Evolutionary conservation across 2,797 vertebrate genomes (phyloP).

Genomic region (Alcedo atthis): DNA sequence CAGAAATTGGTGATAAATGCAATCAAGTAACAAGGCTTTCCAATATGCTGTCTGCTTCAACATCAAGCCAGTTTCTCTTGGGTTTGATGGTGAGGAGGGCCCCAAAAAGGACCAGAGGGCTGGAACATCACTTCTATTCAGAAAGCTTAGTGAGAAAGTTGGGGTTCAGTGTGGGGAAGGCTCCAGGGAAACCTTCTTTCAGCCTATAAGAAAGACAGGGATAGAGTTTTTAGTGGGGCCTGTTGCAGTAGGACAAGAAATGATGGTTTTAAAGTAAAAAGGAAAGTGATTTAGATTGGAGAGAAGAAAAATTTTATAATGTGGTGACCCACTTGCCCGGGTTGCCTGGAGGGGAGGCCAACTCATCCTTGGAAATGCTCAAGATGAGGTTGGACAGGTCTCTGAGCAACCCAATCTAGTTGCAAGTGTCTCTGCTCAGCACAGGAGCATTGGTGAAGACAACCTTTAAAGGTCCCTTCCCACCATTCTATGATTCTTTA

Average conservation of each 20-base stretch:
- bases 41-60: neutral
- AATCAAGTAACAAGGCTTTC: neutral
- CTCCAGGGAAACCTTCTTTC: fast-evolving
- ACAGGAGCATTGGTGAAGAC: fast-evolving
- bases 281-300: fast-evolving
- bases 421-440: fast-evolving
- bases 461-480: neutral
- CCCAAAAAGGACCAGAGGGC: fast-evolving
- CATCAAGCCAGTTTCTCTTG: neutral
- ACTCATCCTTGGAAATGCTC: neutral
- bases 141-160: neutral
- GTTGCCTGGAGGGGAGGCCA: neutral
- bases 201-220: fast-evolving
- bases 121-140: fast-evolving
- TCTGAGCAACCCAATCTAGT: neutral
- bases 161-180: neutral
- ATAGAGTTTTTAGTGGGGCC: fast-evolving
- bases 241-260: fast-evolving
- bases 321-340: fast-evolving
- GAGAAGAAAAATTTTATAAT: fast-evolving
- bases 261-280: neutral
- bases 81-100: neutral
- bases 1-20: fast-evolving
- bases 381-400: fast-evolving
- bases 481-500: fast-evolving